A percentile compares a stretch with the other conserved stretches of the same genome.
phyloP scores from a whole-genome alignment of 2,797 vertebrate species.

The Vireo griseus region DNA sequence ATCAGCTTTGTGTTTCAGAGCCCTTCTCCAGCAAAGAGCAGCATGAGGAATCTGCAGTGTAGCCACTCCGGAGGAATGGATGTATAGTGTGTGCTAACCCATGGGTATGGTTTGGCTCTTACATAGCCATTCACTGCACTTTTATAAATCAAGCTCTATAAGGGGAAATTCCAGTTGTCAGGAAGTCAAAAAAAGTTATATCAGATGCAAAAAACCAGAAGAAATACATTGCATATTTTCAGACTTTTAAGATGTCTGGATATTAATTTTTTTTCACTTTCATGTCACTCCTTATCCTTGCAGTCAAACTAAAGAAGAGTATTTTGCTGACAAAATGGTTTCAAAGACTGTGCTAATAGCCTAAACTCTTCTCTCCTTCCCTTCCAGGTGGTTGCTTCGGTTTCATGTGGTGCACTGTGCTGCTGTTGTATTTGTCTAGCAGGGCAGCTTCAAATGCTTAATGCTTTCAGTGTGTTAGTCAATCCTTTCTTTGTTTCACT shows the following conservation, averaged over 20 bases:
- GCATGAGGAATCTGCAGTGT: neutral
- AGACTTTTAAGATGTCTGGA: neutral
- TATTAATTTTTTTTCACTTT: conserved; percentile 56
- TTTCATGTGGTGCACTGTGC: neutral
- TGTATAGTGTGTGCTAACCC: neutral
- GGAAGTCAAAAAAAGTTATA: neutral
- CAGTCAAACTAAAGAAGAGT: conserved; percentile 32
- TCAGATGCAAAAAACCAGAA: neutral
- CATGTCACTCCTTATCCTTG: conserved; percentile 37
- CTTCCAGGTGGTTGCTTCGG: conserved; percentile 37
- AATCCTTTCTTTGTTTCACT: conserved; percentile 46
- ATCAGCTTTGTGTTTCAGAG: neutral
- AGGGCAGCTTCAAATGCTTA: neutral
- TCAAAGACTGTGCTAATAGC: conserved; percentile 9
- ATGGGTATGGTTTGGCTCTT: neutral
- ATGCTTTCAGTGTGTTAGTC: conserved; percentile 13
- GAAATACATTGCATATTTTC: neutral
- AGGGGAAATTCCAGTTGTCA: neutral
- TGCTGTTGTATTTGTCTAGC: conserved; percentile 25
- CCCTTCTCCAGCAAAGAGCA: neutral
- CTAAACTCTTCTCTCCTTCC: neutral
- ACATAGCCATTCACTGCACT: neutral
- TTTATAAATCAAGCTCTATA: neutral
- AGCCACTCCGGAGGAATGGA: neutral
- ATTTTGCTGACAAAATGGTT: conserved; percentile 64